These are phyloP conservation scores for Protonibea diacanthus DNA, from an alignment of 2,797 vertebrate species.

Conservation along the genomic window DNA sequence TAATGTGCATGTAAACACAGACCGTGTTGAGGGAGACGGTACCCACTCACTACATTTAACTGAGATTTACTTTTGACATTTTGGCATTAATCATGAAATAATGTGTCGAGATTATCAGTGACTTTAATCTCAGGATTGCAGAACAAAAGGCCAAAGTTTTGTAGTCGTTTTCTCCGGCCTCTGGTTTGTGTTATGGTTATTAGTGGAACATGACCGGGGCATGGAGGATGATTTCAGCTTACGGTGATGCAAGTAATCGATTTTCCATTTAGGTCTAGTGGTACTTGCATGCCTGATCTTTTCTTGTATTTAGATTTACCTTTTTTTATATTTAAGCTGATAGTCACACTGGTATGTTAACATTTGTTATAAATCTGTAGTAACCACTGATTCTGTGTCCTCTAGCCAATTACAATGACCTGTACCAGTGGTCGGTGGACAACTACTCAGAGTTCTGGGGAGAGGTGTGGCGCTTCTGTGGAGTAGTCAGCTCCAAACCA, in stretches of 20 bases:
- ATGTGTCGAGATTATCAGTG: neutral
- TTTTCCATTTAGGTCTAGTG: neutral
- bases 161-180: neutral
- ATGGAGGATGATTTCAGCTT: neutral
- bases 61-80: neutral
- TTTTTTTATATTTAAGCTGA: neutral
- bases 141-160: neutral
- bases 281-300: neutral
- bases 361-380: neutral
- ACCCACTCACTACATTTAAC: neutral
- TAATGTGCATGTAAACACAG: neutral
- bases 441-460: slow-evolving; percentile 94
- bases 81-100: neutral
- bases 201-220: neutral
- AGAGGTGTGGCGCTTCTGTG: slow-evolving; percentile 94
- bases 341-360: neutral
- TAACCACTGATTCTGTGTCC: slow-evolving; percentile 14
- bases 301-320: neutral
- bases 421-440: slow-evolving; percentile 96
- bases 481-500: slow-evolving; percentile 87
- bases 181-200: neutral
- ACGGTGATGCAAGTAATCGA: neutral
- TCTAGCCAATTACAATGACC: slow-evolving; percentile 91
- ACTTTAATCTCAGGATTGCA: neutral
- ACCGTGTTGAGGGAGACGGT: neutral